These are phyloP conservation scores for Cistogaster globosa DNA, from an alignment of 2,888 invertebrate genomes.

Conservation along the genomic window DNA sequence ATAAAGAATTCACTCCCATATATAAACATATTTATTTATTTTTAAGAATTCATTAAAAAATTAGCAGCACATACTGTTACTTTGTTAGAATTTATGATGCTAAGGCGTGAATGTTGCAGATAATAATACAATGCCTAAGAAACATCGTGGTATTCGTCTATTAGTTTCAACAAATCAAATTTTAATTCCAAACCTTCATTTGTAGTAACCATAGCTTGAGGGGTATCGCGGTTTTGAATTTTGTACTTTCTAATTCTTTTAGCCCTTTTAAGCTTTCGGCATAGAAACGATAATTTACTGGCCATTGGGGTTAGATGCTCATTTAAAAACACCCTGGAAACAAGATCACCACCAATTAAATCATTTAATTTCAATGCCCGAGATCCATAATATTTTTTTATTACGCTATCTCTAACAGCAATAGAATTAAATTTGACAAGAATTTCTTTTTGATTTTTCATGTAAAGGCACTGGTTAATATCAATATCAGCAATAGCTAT, in stretches of 20 bases:
- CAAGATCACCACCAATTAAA: not conserved
- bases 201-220: not conserved
- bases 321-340: not conserved
- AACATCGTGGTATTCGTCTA: not conserved
- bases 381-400: not conserved
- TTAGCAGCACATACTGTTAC: not conserved
- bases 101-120: not conserved
- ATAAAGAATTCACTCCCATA: not conserved
- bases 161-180: not conserved
- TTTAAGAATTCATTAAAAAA: no score
- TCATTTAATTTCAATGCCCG: not conserved
- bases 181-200: not conserved
- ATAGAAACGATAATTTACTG: not conserved
- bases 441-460: constrained; percentile 1
- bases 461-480: not conserved
- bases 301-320: constrained; percentile 1
- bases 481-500: not conserved
- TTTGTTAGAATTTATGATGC: not conserved
- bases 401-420: not conserved
- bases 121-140: no score
- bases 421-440: not conserved
- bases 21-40: not conserved
- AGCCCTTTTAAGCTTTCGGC: not conserved
- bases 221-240: not conserved
- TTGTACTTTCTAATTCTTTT: not conserved